A percentile compares a stretch with the other conserved stretches of the same genome.
Evolutionary conservation across 2,797 vertebrate species (phyloP).

Genomic region (Emys orbicularis): DNA sequence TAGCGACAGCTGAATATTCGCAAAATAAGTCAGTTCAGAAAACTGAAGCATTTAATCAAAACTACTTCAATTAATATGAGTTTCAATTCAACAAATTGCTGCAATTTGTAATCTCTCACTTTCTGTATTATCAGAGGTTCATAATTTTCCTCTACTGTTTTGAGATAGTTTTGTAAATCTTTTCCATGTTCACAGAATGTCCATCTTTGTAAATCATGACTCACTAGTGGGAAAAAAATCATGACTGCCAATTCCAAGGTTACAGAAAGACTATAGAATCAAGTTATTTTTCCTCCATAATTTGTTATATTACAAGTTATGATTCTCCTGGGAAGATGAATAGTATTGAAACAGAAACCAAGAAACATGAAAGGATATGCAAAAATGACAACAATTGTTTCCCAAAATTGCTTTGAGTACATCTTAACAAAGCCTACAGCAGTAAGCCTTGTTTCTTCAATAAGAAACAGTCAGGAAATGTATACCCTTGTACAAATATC

Average conservation of each 20-base stretch:
- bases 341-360: constrained; percentile 48
- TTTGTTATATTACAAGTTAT: constrained; percentile 47
- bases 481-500: neutral
- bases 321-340: constrained; percentile 57
- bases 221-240: constrained; percentile 55
- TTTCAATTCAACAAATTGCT: neutral
- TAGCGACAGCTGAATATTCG: neutral
- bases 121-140: neutral
- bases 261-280: constrained; percentile 55
- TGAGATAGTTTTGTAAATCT: constrained; percentile 33
- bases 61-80: neutral
- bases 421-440: neutral
- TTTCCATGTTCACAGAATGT: constrained; percentile 60
- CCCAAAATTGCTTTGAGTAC: constrained; percentile 11
- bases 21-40: neutral
- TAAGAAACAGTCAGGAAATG: constrained; percentile 19
- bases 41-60: neutral
- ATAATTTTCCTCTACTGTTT: constrained; percentile 11
- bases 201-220: constrained; percentile 60
- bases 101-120: neutral
- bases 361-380: constrained; percentile 28
- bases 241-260: constrained; percentile 62
- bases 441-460: constrained; percentile 8
- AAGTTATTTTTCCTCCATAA: constrained; percentile 70
- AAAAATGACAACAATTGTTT: constrained; percentile 14